Conservation (phyloP, 2,888 invertebrate genomes). For the Nysson spinosus region DNA sequence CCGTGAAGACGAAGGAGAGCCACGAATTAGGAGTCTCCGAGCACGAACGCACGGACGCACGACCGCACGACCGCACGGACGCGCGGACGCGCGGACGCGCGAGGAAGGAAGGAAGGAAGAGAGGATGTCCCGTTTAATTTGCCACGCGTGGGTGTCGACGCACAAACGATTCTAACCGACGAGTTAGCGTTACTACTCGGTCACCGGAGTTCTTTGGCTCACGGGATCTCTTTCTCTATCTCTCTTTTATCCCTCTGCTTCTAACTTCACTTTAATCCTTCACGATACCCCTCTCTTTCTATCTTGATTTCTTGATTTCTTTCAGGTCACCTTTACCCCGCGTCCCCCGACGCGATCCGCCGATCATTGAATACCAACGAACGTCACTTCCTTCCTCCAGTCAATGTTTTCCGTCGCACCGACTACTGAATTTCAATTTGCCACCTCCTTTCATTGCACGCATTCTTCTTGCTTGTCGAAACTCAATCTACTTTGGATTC, state of each 20-base stretch:
- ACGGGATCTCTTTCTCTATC: slow-evolving; percentile 41
- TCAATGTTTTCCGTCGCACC: slow-evolving; percentile 66
- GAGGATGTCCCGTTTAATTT: slow-evolving; percentile 71
- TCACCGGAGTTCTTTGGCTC: slow-evolving; percentile 73
- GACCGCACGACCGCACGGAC: no score
- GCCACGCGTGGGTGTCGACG: slow-evolving; percentile 67
- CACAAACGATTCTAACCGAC: slow-evolving; percentile 57
- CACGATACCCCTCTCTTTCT: not conserved
- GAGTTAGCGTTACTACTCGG: slow-evolving; percentile 69
- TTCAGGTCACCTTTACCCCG: slow-evolving; percentile 13
- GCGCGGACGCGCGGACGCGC: slow-evolving; percentile 71
- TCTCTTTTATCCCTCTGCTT: slow-evolving; percentile 14
- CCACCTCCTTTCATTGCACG: slow-evolving; percentile 53
- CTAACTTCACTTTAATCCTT: slow-evolving; percentile 17
- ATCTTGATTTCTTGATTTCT: slow-evolving; percentile 16
- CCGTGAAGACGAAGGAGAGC: not conserved
- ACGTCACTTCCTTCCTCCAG: slow-evolving; percentile 75
- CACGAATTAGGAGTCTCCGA: slow-evolving; percentile 43
- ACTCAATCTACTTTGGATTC: not conserved
- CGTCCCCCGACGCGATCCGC: slow-evolving; percentile 36
- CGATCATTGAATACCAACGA: slow-evolving; percentile 73
- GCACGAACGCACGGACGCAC: slow-evolving; percentile 67
- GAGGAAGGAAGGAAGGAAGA: slow-evolving; percentile 75
- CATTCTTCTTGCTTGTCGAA: slow-evolving; percentile 39
- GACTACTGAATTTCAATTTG: slow-evolving; percentile 72